Conservation (phyloP, 2,797 vertebrate genomes). For the Falco biarmicus region DNA sequence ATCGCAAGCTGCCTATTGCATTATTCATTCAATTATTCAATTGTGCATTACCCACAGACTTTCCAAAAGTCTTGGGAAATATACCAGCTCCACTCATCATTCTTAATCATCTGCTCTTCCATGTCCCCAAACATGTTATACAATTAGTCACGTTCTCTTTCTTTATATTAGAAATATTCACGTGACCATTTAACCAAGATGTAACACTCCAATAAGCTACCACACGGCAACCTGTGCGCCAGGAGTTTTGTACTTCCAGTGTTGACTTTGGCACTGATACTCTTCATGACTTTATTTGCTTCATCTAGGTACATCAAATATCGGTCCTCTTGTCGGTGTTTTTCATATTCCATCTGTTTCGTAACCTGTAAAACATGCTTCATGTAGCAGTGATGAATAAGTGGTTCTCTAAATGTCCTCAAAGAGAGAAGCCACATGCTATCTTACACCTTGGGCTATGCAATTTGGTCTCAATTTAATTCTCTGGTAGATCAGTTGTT, state of each 20-base stretch:
- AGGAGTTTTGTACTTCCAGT: neutral
- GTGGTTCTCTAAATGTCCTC: neutral
- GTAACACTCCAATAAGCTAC: neutral
- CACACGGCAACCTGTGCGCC: neutral
- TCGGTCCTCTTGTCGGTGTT: neutral
- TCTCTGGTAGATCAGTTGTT: neutral
- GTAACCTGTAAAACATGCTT: neutral
- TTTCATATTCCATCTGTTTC: neutral
- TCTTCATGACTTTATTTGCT: neutral
- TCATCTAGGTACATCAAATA: neutral
- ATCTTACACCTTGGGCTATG: neutral
- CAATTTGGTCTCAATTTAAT: neutral
- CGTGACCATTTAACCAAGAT: neutral
- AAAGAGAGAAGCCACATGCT: neutral
- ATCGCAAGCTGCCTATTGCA: neutral
- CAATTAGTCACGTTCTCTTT: neutral
- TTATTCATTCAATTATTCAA: slow-evolving; percentile 2
- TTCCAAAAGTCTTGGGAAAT: neutral
- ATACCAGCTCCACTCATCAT: neutral
- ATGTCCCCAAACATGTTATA: neutral
- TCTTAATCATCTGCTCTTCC: neutral
- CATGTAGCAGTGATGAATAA: neutral
- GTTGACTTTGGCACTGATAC: neutral
- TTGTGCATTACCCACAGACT: neutral
- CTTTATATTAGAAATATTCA: neutral